Conservation (phyloP, 2,888 invertebrate genomes). For the Scaptomyza flava region DNA sequence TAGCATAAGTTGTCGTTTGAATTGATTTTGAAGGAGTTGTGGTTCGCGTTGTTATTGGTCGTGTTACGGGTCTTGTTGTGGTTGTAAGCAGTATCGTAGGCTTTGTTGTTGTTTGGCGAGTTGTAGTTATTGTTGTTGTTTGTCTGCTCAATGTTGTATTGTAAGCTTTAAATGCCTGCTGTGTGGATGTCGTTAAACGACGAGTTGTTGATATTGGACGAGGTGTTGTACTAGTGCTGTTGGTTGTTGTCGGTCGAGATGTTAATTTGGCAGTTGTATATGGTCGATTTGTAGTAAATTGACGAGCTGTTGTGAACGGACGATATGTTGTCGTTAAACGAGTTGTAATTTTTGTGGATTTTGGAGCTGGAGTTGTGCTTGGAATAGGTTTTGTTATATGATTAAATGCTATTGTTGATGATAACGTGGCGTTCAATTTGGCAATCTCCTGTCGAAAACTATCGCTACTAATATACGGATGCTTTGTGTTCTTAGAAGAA, state of each 20-base stretch:
- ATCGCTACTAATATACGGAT: conserved; percentile 63
- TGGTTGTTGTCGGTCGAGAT: conserved; percentile 11
- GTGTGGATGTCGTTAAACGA: conserved; percentile 13
- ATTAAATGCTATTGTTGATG: conserved; percentile 18
- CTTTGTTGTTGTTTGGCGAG: conserved; percentile 9
- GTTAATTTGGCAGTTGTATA: conserved; percentile 8
- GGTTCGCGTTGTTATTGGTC: background rate
- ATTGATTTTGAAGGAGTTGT: background rate
- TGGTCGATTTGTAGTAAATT: conserved; percentile 11
- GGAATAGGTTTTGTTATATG: background rate
- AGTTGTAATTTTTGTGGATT: conserved; percentile 18
- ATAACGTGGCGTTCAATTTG: conserved; percentile 48
- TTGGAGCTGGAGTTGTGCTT: conserved; percentile 9
- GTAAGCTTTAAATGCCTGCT: conserved; percentile 2
- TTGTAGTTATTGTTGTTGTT: conserved; percentile 14
- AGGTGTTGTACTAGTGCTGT: conserved; percentile 7
- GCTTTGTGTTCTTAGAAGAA: conserved; percentile 17
- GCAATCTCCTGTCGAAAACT: conserved; percentile 58
- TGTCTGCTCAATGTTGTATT: conserved; percentile 11
- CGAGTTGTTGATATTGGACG: conserved; percentile 11
- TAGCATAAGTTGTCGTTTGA: conserved; percentile 7
- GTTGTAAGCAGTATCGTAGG: conserved; percentile 7
- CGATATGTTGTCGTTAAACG: conserved; percentile 32
- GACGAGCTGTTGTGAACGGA: conserved; percentile 19
- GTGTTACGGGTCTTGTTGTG: background rate